A percentile compares a stretch with the other conserved stretches of the same genome.
These are phyloP conservation scores for Episyrphus balteatus DNA, from an alignment of 1,140 invertebrate genomes.

Conservation along the genomic window DNA sequence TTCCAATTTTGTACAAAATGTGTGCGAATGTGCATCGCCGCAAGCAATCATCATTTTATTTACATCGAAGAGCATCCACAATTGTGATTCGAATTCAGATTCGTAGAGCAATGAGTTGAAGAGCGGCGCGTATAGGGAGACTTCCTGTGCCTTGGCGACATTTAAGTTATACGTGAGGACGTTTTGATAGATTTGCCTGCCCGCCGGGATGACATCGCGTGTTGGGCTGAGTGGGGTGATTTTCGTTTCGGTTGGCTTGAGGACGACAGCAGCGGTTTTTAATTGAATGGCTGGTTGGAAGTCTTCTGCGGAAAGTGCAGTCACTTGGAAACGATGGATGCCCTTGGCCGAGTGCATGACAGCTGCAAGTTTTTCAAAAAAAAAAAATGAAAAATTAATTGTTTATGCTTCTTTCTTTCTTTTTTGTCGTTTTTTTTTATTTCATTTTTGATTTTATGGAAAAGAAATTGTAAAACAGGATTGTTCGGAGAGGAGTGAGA, in stretches of 20 bases:
- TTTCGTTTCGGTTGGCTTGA: conserved; percentile 71
- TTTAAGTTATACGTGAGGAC: conserved; percentile 78
- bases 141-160: conserved; percentile 69
- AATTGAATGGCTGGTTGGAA: conserved; percentile 61
- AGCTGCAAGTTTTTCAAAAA: conserved; percentile 12
- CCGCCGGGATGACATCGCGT: conserved; percentile 76
- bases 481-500: no score
- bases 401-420: neutral
- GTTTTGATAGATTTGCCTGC: conserved; percentile 81
- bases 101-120: conserved; percentile 86
- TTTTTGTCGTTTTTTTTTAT: neutral
- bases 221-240: conserved; percentile 54
- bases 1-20: conserved; percentile 67
- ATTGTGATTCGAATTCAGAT: conserved; percentile 86
- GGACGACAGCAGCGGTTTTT: conserved; percentile 66
- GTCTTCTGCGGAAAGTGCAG: conserved; percentile 66
- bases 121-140: conserved; percentile 54
- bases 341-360: conserved; percentile 66
- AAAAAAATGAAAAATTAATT: neutral
- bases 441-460: neutral
- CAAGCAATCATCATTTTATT: conserved; percentile 77
- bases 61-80: conserved; percentile 92
- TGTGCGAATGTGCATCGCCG: conserved; percentile 88
- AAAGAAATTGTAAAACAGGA: no score
- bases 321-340: conserved; percentile 60